Percentiles rank a stretch among this genome's conserved stretches.
Conservation (phyloP, 1,140 invertebrate genomes). For the Vanessa tameamea region DNA sequence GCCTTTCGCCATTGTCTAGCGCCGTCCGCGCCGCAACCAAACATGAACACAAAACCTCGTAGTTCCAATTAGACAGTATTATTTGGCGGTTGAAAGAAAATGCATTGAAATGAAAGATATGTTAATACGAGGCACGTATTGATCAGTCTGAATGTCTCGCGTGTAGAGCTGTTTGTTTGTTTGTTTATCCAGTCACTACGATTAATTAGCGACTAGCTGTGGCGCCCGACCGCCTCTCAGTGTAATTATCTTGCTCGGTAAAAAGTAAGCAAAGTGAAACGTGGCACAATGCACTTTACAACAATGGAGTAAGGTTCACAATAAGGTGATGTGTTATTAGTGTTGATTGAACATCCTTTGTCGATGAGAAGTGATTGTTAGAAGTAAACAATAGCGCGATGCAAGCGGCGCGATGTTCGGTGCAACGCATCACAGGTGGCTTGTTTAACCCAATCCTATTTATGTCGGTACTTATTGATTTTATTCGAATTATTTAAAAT, state of each 20-base stretch:
- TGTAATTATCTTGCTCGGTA: conserved; percentile 6
- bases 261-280: not conserved
- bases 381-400: conserved; percentile 3
- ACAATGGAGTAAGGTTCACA: not conserved
- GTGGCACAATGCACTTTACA: not conserved
- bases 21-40: not conserved
- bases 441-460: not conserved
- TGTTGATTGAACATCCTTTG: not conserved
- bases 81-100: conserved; percentile 2
- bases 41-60: not conserved
- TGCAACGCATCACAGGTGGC: not conserved
- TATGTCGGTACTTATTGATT: not conserved
- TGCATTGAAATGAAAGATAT: conserved; percentile 9
- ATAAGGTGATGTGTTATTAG: not conserved
- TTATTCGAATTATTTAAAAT: not conserved
- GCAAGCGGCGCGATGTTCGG: not conserved
- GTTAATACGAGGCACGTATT: conserved; percentile 11
- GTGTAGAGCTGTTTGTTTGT: conserved; percentile 37
- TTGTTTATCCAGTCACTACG: conserved; percentile 59
- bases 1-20: not conserved
- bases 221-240: conserved; percentile 10
- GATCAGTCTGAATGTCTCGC: conserved; percentile 9
- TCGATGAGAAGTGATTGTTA: conserved; percentile 10
- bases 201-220: conserved; percentile 50
- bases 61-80: conserved; percentile 28